These are phyloP conservation scores for Calephelis perditalis DNA, from an alignment of 2,888 invertebrate genomes.

Conservation along the genomic window DNA sequence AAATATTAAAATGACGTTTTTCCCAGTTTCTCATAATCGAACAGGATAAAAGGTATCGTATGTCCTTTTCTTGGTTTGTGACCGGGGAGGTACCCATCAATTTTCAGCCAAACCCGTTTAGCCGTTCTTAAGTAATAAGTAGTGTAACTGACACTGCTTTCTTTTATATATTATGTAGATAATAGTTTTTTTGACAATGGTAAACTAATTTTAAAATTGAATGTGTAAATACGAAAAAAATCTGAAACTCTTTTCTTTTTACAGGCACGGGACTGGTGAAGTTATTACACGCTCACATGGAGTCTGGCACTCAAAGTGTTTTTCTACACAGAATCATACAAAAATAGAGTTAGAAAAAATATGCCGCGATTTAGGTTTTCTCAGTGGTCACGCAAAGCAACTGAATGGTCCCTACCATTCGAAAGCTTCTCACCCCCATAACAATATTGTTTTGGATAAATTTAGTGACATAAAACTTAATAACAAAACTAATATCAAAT, in stretches of 20 bases:
- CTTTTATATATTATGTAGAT: too few species aligned
- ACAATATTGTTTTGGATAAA: constrained; percentile 47
- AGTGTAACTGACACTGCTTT: too few species aligned
- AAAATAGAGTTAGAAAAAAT: constrained; percentile 76
- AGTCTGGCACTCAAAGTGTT: constrained; percentile 85
- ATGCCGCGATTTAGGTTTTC: constrained; percentile 80
- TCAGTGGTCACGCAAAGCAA: constrained; percentile 72
- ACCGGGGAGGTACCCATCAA: too few species aligned
- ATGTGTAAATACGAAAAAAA: too few species aligned
- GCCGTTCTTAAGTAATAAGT: too few species aligned
- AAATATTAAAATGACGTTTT: too few species aligned
- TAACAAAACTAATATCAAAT: constrained; percentile 53
- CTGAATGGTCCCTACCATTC: constrained; percentile 38
- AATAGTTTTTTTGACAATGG: too few species aligned
- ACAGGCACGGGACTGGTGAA: constrained; percentile 80
- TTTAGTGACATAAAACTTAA: constrained; percentile 60
- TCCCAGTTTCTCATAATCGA: too few species aligned
- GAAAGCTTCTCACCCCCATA: constrained; percentile 41
- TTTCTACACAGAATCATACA: constrained; percentile 69
- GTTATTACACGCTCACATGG: constrained; percentile 82
- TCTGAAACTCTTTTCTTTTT: constrained; percentile 24
- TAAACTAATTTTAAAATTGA: too few species aligned
- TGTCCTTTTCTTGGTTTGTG: too few species aligned
- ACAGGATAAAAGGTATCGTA: too few species aligned
- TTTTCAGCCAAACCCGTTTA: too few species aligned